These are phyloP conservation scores for Cynocephalus volans DNA, from an alignment of 2,113 vertebrate species.

Conservation along the genomic window DNA sequence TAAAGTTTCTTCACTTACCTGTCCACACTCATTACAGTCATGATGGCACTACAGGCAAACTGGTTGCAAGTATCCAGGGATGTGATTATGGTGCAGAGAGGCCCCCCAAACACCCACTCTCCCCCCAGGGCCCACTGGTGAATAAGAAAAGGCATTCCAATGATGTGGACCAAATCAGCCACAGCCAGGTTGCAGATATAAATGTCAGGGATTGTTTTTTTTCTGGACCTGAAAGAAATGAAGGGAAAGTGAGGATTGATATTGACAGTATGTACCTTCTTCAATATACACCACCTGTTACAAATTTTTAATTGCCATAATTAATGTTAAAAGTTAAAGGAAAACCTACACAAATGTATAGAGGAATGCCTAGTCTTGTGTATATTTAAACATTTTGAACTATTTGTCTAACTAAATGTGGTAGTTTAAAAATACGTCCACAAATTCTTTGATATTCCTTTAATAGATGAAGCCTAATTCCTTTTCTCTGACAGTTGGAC, in stretches of 20 bases:
- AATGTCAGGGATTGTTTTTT: slow-evolving; percentile 88
- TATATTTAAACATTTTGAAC: background rate
- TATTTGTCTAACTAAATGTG: background rate
- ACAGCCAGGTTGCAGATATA: slow-evolving; percentile 88
- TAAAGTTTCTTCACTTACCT: slow-evolving; percentile 75
- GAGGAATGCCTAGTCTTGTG: background rate
- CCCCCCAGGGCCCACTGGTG: slow-evolving; percentile 86
- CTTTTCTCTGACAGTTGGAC: background rate
- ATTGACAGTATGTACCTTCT: background rate
- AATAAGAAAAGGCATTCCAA: slow-evolving; percentile 88
- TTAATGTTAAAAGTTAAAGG: slow-evolving; percentile 51
- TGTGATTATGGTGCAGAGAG: slow-evolving; percentile 86
- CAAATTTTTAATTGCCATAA: background rate
- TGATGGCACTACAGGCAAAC: slow-evolving; percentile 86
- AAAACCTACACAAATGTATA: background rate
- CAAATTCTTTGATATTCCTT: slow-evolving; percentile 28
- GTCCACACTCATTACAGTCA: slow-evolving; percentile 87
- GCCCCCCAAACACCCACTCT: slow-evolving; percentile 85
- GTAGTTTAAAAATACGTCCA: slow-evolving; percentile 18
- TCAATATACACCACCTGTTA: background rate
- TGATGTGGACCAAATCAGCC: slow-evolving; percentile 86
- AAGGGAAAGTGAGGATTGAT: slow-evolving; percentile 5
- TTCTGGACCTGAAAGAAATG: slow-evolving; percentile 85
- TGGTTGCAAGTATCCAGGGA: slow-evolving; percentile 88
- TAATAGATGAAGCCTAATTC: background rate